Base-by-base conservation (phyloP, 2,113 vertebrate species). In the Petromus typicus region DNA sequence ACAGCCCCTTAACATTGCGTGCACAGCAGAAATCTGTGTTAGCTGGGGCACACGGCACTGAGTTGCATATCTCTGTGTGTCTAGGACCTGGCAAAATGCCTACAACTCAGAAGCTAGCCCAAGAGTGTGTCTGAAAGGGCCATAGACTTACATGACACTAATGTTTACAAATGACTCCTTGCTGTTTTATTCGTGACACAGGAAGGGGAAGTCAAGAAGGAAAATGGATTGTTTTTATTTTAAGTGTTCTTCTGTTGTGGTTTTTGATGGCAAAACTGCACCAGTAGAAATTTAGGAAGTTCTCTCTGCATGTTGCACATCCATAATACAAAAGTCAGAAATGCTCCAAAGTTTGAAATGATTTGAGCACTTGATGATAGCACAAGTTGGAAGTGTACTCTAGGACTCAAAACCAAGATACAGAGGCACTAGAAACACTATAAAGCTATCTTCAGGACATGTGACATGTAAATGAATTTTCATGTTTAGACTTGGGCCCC, bases 171-270 rank as follows among this genome's bases (percentile, higher is more conserved):
- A 59, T 37, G 32, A 73, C 12, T 69, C 40, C 84, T 61, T 51
- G 30, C 37, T 64, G 30, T 91, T 78, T 93, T n/a, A 91, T 51
- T 93, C 61, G 16, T 86, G 48, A 37, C 7, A 73, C 22, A 56
- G 37, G 91, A 86, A 84, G 43, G 20, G 48, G 30, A 71, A 12
- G 86, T 79, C 54, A 71, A 51, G 20, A 81, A 89, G 61, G 96
- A 27, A 96, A 96, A 61, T 76, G 1, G 32, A n/a, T 82, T 61
- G 30, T 57, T 93, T 78, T 92, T 78, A 73, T 5, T 18, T 10
- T n/a, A 40, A 45, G 13, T 66, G 22, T 37, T 81, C 66, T 93
- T 78, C 32, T n/a, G 11, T 12, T 67, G 22, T 78, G 6, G 0
- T 71, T 45, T 61, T 85, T 76, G 61, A 87, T 82, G 61, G 34